phyloP scores from a whole-genome alignment of 1,140 invertebrate genomes.

The Apis dorsata region DNA sequence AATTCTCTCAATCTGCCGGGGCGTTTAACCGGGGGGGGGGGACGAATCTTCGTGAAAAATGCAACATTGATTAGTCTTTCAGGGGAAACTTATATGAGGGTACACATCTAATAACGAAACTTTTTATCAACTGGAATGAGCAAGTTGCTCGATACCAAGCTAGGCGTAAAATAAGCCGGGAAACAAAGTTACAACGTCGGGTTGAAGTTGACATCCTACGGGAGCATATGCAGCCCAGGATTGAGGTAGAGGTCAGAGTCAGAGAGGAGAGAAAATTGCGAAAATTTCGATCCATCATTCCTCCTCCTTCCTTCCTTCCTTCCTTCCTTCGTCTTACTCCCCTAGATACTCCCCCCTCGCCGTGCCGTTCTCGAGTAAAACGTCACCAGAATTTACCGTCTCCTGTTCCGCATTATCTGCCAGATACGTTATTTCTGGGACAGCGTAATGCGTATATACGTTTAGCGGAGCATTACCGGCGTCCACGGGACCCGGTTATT shows the following conservation, averaged over 20 bases:
- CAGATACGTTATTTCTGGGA: constrained; percentile 52
- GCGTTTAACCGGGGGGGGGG: no score
- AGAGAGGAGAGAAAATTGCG: constrained; percentile 40
- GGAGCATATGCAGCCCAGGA: constrained; percentile 34
- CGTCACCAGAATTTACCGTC: constrained; percentile 57
- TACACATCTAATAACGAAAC: constrained; percentile 36
- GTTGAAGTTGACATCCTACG: constrained; percentile 49
- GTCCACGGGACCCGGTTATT: constrained; percentile 44
- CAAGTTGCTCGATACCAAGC: constrained; percentile 12
- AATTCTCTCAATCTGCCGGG: no score
- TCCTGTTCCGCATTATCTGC: constrained; percentile 46
- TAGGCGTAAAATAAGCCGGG: constrained; percentile 49
- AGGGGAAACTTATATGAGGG: constrained; percentile 32
- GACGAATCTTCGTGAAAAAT: not conserved
- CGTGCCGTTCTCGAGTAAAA: not conserved
- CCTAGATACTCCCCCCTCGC: not conserved
- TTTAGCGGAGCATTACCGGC: constrained; percentile 58
- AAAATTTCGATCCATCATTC: constrained; percentile 56
- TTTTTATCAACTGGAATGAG: constrained; percentile 48
- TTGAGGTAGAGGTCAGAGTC: not conserved
- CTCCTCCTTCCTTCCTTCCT: not conserved
- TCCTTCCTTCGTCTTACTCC: no score
- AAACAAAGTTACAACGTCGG: constrained; percentile 53
- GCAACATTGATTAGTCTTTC: not conserved
- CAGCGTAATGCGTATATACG: constrained; percentile 46